Conservation (phyloP, 2,888 invertebrate genomes). For the Chrysolina americana region DNA sequence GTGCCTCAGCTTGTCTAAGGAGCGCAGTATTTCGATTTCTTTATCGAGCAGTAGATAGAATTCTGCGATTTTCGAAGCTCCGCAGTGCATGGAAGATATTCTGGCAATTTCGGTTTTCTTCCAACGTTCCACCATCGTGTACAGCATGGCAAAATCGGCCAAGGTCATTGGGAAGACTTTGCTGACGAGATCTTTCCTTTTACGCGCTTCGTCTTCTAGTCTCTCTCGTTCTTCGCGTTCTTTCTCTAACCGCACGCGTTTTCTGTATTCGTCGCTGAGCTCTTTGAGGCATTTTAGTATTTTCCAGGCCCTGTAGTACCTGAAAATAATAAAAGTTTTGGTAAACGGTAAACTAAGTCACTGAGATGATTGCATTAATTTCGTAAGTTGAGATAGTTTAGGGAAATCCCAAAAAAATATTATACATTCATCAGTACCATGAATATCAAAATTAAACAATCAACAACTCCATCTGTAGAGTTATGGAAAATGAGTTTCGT, state of each 20-base stretch:
- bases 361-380: too few species aligned
- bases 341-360: too few species aligned
- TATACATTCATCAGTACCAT: too few species aligned
- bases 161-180: conserved; percentile 81
- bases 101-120: conserved; percentile 76
- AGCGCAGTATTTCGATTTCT: conserved; percentile 79
- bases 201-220: conserved; percentile 72
- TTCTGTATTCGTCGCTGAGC: conserved; percentile 71
- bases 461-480: too few species aligned
- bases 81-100: conserved; percentile 77
- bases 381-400: too few species aligned
- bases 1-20: conserved; percentile 79
- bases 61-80: conserved; percentile 80
- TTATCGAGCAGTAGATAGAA: conserved; percentile 80
- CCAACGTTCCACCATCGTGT: conserved; percentile 80
- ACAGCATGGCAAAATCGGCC: conserved; percentile 83
- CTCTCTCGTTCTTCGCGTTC: conserved; percentile 69
- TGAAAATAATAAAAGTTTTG: conserved; percentile 21
- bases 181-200: conserved; percentile 74
- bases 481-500: too few species aligned
- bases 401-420: too few species aligned
- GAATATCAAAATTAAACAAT: too few species aligned
- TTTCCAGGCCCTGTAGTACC: conserved; percentile 74
- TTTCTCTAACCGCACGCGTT: conserved; percentile 72
- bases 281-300: conserved; percentile 71